phyloP scores from a whole-genome alignment of 2,113 vertebrate species.

The Andinoacara biseriatus region DNA sequence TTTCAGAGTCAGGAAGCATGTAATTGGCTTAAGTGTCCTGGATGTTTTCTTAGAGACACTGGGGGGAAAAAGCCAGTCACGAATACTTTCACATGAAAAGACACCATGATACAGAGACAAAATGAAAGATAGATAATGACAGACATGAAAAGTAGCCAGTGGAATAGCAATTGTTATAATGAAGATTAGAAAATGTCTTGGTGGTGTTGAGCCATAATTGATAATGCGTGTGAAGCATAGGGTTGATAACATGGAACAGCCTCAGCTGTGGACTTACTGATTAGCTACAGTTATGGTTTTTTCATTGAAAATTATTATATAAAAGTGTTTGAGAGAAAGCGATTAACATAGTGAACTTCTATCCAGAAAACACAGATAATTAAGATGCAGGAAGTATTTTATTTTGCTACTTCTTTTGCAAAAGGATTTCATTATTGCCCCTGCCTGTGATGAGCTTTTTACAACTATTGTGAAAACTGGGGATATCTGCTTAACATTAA shows the following conservation, averaged over 20 bases:
- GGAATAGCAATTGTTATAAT: slow-evolving; percentile 24
- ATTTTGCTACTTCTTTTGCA: slow-evolving; percentile 9
- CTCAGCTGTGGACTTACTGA: slow-evolving; percentile 8
- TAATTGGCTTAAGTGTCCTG: slow-evolving; percentile 50
- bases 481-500: neutral
- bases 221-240: slow-evolving; percentile 11
- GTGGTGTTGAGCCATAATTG: slow-evolving; percentile 2
- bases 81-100: slow-evolving; percentile 33
- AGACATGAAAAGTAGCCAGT: slow-evolving; percentile 10
- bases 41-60: slow-evolving; percentile 37
- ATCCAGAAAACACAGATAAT: neutral
- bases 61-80: slow-evolving; percentile 17
- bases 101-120: neutral
- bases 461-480: slow-evolving; percentile 4
- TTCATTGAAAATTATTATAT: neutral
- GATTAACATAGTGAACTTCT: neutral
- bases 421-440: slow-evolving; percentile 13
- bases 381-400: neutral
- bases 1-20: slow-evolving; percentile 30
- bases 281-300: neutral
- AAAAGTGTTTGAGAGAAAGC: neutral
- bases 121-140: neutral
- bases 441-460: neutral
- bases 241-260: slow-evolving; percentile 35
- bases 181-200: slow-evolving; percentile 20